A percentile compares a stretch with the other conserved stretches of the same genome.
These are phyloP conservation scores for Parambassis ranga DNA, from an alignment of 2,797 vertebrate genomes.

Conservation along the genomic window DNA sequence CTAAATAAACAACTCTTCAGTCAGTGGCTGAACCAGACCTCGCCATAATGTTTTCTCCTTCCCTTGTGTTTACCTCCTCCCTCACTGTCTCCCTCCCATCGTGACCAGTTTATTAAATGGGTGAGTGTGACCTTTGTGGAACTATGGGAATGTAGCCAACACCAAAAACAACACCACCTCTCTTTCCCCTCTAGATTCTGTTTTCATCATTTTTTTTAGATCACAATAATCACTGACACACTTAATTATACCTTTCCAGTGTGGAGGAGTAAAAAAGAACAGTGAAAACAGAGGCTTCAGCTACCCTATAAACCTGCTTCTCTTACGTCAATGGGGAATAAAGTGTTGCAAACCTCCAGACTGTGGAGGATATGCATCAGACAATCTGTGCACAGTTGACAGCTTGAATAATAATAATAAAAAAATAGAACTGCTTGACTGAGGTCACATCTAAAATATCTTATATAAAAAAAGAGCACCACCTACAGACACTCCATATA, in stretches of 20 bases:
- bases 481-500: not conserved
- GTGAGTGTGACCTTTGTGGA: slow-evolving; percentile 42
- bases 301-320: too few relatives aligned
- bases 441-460: not conserved
- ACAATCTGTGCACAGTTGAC: not conserved
- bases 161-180: slow-evolving; percentile 22
- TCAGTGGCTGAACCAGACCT: not conserved
- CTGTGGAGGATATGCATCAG: not conserved
- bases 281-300: too few relatives aligned
- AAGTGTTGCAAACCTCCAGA: not conserved
- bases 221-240: not conserved
- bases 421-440: too few relatives aligned
- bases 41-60: not conserved
- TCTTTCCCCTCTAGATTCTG: not conserved
- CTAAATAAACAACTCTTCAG: not conserved
- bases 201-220: not conserved
- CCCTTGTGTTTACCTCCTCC: not conserved
- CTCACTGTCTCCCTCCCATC: not conserved
- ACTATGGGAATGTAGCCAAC: slow-evolving; percentile 27
- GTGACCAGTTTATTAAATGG: slow-evolving; percentile 36
- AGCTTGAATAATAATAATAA: too few relatives aligned
- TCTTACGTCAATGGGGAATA: not conserved
- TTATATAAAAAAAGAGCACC: not conserved
- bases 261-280: not conserved
- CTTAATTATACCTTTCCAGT: not conserved